These are phyloP conservation scores for Zaprionus inermis DNA, from an alignment of 1,140 invertebrate species.

Conservation along the genomic window DNA sequence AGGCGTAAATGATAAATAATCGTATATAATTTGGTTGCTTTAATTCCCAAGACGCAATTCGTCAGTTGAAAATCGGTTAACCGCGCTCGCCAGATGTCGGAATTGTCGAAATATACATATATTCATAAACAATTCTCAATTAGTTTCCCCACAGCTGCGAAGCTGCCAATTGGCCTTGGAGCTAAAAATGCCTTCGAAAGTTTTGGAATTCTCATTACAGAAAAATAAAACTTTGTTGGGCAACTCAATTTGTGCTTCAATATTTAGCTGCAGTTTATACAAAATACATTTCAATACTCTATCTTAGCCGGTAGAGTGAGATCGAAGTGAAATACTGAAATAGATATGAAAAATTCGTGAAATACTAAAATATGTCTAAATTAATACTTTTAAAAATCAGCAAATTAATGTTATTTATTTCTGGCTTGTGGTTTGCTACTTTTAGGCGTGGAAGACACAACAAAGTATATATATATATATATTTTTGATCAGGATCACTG, in stretches of 20 bases:
- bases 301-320: neutral
- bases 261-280: constrained; percentile 24
- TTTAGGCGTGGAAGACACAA: no score
- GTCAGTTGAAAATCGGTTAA: neutral
- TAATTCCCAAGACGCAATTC: constrained; percentile 67
- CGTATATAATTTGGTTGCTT: constrained; percentile 66
- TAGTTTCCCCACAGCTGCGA: constrained; percentile 5
- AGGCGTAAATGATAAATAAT: constrained; percentile 80
- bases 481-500: no score
- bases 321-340: neutral
- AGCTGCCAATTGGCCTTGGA: constrained; percentile 21
- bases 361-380: no score
- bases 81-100: constrained; percentile 12
- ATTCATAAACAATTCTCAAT: constrained; percentile 25
- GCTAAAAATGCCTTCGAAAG: constrained; percentile 25
- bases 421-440: no score
- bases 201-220: constrained; percentile 42
- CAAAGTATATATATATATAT: no score
- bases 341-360: no score
- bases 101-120: constrained; percentile 12
- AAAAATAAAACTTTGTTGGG: constrained; percentile 35
- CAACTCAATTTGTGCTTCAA: constrained; percentile 45
- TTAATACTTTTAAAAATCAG: no score
- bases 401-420: no score
- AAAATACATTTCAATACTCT: constrained; percentile 22